Evolutionary conservation across 30 jellyfish, hydroid and myxozoan genomes (phyloP), one percentile per base, ranked within the genome.

Genomic region (Hydractinia echinata): DNA sequence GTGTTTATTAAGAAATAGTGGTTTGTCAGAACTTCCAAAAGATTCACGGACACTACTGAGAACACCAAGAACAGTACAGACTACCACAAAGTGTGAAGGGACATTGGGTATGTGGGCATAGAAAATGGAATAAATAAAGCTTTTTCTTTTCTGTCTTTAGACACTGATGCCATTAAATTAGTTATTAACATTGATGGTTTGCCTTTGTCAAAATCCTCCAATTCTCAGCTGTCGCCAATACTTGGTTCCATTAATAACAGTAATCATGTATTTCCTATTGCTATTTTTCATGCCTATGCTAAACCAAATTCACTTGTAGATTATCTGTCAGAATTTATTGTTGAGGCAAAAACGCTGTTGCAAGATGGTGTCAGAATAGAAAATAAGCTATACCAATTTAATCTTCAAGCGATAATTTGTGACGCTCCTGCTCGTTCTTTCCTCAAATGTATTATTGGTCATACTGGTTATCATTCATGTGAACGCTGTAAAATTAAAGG

Each of bases 361-460:
- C 44, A 30, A 30, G 44, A 30, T 30, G 44, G 1, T 30, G 44
- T 30, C 44, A 30, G 44, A 30, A 30, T 30, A 30, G 44, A 30
- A 30, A 30, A 30, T 30, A 30, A 30, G 44, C 44, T 30, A 30
- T 30, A 30, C 44, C 2, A 30, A 30, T 30, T 30, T 30, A 30
- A 30, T 30, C 44, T 30, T 30, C 44, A 30, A 30, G 44, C 44
- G 44, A 30, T 30, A 30, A 30, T 30, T 30, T 74, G 87, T 61
- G 87, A 83, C 61, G 87, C 87, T 21, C 88, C 92, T 76, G 85
- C 92, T 44, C 53, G 92, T 50, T 79, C 87, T n/a, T 83, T 73
- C 53, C 73, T 83, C 21, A 74, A 83, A 60, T 83, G 87, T 50
- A 83, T 52, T 4, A 60, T 51, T 0, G 84, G 70, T 51, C 92